A percentile compares a stretch with the other conserved stretches of the same genome.
These are phyloP conservation scores for Nesogale talazaci DNA, from an alignment of 2,113 vertebrate genomes.

Conservation along the genomic window DNA sequence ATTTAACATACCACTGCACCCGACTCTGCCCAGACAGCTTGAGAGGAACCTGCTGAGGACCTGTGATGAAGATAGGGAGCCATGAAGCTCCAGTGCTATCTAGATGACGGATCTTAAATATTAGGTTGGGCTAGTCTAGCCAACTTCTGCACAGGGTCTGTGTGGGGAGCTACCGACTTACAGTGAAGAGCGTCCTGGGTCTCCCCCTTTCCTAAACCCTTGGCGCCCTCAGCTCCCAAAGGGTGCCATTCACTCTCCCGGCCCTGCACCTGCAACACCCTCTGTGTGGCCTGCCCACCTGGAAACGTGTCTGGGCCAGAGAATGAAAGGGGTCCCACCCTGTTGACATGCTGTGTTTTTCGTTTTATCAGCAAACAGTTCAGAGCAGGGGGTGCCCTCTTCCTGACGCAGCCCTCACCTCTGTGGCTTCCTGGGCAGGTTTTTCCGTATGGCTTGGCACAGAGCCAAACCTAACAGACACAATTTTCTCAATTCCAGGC, in stretches of 20 bases:
- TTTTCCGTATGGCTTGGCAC: not conserved
- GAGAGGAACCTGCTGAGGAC: not conserved
- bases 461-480: not conserved
- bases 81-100: not conserved
- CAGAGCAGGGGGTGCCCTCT: not conserved
- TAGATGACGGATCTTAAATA: not conserved
- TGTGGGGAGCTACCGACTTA: too few relatives aligned
- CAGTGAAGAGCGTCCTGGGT: not conserved
- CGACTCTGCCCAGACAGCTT: not conserved
- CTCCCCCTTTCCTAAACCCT: not conserved
- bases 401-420: not conserved
- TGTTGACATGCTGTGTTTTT: not conserved
- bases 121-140: too few relatives aligned
- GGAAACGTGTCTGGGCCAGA: not conserved
- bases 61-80: not conserved
- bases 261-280: not conserved
- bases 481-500: not conserved
- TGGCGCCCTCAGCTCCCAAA: not conserved
- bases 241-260: not conserved
- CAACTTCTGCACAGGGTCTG: not conserved
- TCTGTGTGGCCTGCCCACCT: not conserved
- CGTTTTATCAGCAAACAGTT: not conserved
- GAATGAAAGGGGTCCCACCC: not conserved
- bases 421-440: not conserved
- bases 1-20: not conserved